Evolutionary conservation across 2,888 invertebrate species (phyloP).

Genomic region (Drosophila longiperda): DNA sequence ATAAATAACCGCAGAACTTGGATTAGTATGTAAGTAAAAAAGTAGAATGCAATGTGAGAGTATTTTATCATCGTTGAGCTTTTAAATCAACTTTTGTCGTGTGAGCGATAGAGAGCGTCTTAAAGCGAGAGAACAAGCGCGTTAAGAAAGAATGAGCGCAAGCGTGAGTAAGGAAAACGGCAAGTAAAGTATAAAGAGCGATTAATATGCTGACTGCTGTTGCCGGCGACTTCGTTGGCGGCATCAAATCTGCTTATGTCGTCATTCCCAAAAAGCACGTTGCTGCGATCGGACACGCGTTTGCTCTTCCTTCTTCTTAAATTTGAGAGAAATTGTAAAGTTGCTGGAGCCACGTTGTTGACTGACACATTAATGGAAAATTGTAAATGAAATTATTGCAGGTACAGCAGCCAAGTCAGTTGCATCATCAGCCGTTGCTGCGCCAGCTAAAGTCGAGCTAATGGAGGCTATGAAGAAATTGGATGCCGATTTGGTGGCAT

Average conservation of each 20-base stretch:
- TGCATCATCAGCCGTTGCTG: constrained; percentile 36
- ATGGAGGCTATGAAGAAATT: constrained; percentile 83
- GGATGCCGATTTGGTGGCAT: constrained; percentile 80
- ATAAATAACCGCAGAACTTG: not conserved
- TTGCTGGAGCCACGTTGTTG: constrained; percentile 15
- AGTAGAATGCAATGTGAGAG: constrained; percentile 20
- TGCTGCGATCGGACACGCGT: constrained; percentile 57
- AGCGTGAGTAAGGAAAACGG: constrained; percentile 24
- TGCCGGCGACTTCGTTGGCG: constrained; percentile 36
- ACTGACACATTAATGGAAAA: constrained; percentile 1
- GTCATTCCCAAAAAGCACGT: constrained; percentile 69
- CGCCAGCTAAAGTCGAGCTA: constrained; percentile 75
- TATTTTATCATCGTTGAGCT: constrained; percentile 41
- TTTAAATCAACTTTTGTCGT: constrained; percentile 1
- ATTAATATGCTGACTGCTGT: constrained; percentile 49
- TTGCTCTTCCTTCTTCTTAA: not conserved
- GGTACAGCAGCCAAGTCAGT: constrained; percentile 50
- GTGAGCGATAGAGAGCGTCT: constrained; percentile 15
- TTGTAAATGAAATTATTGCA: constrained; percentile 29
- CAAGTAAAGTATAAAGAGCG: constrained; percentile 66
- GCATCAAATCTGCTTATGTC: constrained; percentile 15
- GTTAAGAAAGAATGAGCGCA: constrained; percentile 8
- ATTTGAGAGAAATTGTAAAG: constrained; percentile 44
- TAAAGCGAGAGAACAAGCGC: constrained; percentile 19
- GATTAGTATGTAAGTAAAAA: constrained; percentile 21